Percentiles rank a stretch among this genome's conserved stretches.
These are phyloP conservation scores for Psophia crepitans DNA, from an alignment of 2,113 vertebrate genomes.

Conservation along the genomic window DNA sequence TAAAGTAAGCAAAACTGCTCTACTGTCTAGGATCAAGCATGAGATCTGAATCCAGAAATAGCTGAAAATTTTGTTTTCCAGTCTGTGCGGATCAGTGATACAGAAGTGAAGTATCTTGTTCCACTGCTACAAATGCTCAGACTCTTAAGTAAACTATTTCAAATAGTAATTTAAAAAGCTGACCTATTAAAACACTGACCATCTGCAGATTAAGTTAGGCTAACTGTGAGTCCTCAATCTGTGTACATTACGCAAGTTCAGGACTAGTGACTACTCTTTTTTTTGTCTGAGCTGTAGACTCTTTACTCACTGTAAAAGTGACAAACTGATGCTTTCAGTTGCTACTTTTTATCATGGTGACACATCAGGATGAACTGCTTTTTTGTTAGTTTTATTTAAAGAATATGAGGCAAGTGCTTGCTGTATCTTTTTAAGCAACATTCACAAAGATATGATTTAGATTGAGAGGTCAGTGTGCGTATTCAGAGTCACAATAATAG, in stretches of 20 bases:
- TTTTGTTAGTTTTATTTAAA: background rate
- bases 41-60: background rate
- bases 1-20: background rate
- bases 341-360: background rate
- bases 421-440: background rate
- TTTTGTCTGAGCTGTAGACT: background rate
- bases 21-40: background rate
- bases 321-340: background rate
- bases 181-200: background rate
- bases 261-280: background rate
- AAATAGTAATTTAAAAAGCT: background rate
- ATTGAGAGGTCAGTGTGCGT: background rate
- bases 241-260: background rate
- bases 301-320: background rate
- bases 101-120: background rate
- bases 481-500: background rate
- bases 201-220: background rate
- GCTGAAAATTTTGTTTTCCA: background rate
- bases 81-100: background rate
- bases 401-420: background rate
- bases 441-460: background rate
- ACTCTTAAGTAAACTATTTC: background rate
- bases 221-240: background rate
- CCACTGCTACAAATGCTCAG: background rate
- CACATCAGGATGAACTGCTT: background rate